These are phyloP conservation scores for Pelodytes ibericus DNA, from an alignment of 2,797 vertebrate species.

Conservation along the genomic window DNA sequence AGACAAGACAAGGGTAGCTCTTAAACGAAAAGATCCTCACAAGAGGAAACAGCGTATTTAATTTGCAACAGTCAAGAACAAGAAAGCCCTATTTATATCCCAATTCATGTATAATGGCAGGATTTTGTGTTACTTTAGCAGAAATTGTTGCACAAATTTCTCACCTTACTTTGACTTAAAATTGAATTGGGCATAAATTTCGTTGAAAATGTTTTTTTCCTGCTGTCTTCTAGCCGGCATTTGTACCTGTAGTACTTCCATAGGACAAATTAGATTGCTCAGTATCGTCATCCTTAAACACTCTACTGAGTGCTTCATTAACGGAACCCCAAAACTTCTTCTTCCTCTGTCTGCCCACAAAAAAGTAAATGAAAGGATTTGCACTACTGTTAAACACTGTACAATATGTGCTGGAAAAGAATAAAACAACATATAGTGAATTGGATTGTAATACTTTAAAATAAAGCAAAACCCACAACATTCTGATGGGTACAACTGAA, in stretches of 20 bases:
- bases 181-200: too few species aligned
- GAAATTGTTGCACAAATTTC: too few species aligned
- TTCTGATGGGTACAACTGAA: slow-evolving; percentile 55
- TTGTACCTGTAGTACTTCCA: slow-evolving; percentile 5
- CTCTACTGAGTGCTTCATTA: slow-evolving; percentile 53
- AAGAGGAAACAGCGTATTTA: too few species aligned
- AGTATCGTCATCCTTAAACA: slow-evolving; percentile 58
- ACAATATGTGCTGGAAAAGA: slow-evolving; percentile 59
- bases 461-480: slow-evolving; percentile 54
- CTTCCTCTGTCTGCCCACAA: slow-evolving; percentile 57
- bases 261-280: slow-evolving; percentile 27
- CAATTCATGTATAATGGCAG: too few species aligned
- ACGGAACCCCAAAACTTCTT: slow-evolving; percentile 33
- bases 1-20: too few species aligned
- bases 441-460: slow-evolving; percentile 60
- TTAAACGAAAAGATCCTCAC: too few species aligned
- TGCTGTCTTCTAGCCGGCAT: background rate
- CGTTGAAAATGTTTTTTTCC: too few species aligned
- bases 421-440: slow-evolving; percentile 62
- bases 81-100: too few species aligned
- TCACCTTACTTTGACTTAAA: too few species aligned
- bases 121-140: too few species aligned
- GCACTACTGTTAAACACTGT: slow-evolving; percentile 59
- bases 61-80: too few species aligned
- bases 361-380: slow-evolving; percentile 61